Conservation (phyloP, 2,113 vertebrate species). For the Spizaetus ornatus region DNA sequence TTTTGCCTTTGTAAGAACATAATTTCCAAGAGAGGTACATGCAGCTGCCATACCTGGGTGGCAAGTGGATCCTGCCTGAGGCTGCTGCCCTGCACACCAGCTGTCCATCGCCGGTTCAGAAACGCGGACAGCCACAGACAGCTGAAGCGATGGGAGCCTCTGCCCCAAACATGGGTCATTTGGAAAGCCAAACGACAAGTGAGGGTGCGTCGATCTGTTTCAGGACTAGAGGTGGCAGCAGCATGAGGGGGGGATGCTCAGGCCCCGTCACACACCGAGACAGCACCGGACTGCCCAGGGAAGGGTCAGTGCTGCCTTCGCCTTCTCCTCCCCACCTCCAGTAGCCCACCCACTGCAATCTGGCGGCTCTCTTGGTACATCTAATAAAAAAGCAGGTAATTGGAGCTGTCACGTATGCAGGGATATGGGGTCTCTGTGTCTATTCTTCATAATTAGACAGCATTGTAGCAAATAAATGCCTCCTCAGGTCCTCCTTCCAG, state of each 20-base stretch:
- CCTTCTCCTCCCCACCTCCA: background rate
- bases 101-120: background rate
- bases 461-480: background rate
- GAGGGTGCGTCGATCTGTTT: background rate
- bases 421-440: rapidly evolving
- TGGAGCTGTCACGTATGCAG: background rate
- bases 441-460: background rate
- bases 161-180: background rate
- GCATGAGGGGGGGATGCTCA: background rate
- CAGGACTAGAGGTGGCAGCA: background rate
- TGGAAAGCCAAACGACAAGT: background rate
- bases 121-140: rapidly evolving
- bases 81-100: background rate
- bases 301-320: background rate
- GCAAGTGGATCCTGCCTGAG: background rate
- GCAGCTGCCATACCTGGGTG: background rate
- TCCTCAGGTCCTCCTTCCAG: background rate
- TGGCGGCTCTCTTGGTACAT: background rate
- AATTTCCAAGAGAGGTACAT: background rate
- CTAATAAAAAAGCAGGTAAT: background rate
- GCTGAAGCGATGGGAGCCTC: background rate
- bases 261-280: background rate
- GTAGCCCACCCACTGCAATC: background rate
- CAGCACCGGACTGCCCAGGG: background rate
- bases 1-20: background rate